phyloP scores from a whole-genome alignment of 2,888 invertebrate genomes.

The Hypomecis atomaria region DNA sequence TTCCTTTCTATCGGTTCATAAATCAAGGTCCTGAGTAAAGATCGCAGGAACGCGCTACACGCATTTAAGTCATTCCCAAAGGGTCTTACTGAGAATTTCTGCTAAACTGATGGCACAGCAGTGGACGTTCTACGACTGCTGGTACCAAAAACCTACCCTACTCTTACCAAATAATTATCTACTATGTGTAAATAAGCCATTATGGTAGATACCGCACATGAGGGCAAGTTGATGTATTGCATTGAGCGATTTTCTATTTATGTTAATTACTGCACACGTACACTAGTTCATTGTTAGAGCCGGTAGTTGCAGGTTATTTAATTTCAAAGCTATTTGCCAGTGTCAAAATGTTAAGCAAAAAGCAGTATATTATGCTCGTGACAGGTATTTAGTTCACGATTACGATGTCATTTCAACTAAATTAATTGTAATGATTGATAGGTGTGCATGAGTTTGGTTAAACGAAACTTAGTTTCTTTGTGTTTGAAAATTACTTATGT shows the following conservation, averaged over 20 bases:
- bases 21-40: too few species aligned
- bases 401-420: not conserved
- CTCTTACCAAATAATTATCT: too few species aligned
- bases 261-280: constrained; percentile 12
- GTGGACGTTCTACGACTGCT: too few species aligned
- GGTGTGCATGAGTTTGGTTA: not conserved
- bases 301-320: constrained; percentile 18
- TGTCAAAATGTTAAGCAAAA: constrained; percentile 14
- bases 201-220: too few species aligned
- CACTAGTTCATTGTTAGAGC: constrained; percentile 18
- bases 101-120: too few species aligned
- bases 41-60: too few species aligned
- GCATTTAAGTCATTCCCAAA: too few species aligned
- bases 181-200: too few species aligned
- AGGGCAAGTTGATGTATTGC: not conserved
- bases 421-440: constrained; percentile 1
- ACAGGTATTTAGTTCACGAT: constrained; percentile 2
- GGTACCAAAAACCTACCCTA: too few species aligned
- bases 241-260: not conserved
- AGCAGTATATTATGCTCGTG: not conserved
- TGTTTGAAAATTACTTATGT: not conserved
- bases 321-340: constrained; percentile 14
- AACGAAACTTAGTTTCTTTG: not conserved
- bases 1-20: too few species aligned
- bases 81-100: too few species aligned